Percentiles rank a stretch among this genome's conserved stretches.
Conservation (phyloP, 2,797 vertebrate species). For the Falco peregrinus region DNA sequence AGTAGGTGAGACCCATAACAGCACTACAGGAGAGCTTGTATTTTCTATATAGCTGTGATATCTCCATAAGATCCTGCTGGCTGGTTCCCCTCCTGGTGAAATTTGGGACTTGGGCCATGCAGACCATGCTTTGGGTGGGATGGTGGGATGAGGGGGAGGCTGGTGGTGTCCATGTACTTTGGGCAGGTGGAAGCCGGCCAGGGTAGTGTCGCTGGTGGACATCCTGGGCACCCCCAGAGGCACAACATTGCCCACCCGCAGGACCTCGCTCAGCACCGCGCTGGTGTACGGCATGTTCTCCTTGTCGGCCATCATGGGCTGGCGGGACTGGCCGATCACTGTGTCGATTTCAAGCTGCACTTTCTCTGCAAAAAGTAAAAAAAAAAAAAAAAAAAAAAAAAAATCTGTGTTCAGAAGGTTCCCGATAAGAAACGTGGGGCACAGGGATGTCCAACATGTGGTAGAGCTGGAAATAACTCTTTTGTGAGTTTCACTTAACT, state of each 20-base stretch:
- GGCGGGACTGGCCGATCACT: slow-evolving; percentile 77
- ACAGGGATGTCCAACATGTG: background rate
- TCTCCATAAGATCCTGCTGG: background rate
- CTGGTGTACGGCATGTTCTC: slow-evolving; percentile 85
- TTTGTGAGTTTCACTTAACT: background rate
- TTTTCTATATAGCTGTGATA: background rate
- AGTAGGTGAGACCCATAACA: background rate
- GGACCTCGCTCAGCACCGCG: slow-evolving; percentile 86
- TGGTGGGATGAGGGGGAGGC: background rate
- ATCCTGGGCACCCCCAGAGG: slow-evolving; percentile 81
- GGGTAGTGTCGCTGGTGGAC: slow-evolving; percentile 74
- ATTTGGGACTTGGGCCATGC: fast-evolving
- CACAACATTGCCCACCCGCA: slow-evolving; percentile 83
- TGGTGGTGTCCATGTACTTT: slow-evolving; percentile 73
- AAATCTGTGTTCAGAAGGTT: background rate
- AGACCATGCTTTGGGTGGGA: background rate
- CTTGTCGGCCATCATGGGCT: slow-evolving; percentile 74
- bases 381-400: background rate
- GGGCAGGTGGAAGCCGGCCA: slow-evolving; percentile 83
- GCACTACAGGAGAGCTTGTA: background rate
- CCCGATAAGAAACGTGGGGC: background rate
- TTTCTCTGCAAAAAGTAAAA: slow-evolving; percentile 74
- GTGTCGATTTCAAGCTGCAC: slow-evolving; percentile 86
- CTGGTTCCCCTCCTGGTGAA: background rate
- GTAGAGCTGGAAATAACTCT: background rate